Conservation (phyloP, 2,888 invertebrate species). For the Sphaeridia pumilis region DNA sequence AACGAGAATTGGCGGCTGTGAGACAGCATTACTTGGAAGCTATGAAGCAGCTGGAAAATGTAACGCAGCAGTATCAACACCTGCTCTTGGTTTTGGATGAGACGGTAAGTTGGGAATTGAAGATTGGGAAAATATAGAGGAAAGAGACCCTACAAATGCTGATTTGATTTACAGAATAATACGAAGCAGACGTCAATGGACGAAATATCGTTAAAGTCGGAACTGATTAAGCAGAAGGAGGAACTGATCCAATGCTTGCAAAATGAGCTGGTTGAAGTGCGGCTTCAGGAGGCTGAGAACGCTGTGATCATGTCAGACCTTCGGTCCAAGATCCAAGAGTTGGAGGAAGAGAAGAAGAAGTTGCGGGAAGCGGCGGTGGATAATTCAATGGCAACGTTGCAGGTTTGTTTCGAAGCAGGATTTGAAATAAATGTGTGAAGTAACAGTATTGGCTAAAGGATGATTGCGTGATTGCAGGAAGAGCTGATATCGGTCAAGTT, state of each 20-base stretch:
- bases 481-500: conserved; percentile 94
- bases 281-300: conserved; percentile 81
- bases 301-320: conserved; percentile 81
- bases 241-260: conserved; percentile 88
- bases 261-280: conserved; percentile 82
- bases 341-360: conserved; percentile 87
- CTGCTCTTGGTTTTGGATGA: conserved; percentile 66
- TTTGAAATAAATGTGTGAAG: no score
- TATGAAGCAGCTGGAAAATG: conserved; percentile 76
- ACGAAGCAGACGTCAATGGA: conserved; percentile 71
- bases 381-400: conserved; percentile 88
- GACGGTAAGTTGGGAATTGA: conserved; percentile 47
- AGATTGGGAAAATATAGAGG: no score
- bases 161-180: conserved; percentile 57
- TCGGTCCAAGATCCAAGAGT: conserved; percentile 69
- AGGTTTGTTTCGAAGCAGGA: no score
- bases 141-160: no score
- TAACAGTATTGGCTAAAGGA: no score
- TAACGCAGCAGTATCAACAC: conserved; percentile 76
- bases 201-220: conserved; percentile 59
- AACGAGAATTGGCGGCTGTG: conserved; percentile 76
- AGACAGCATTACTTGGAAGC: conserved; percentile 78
- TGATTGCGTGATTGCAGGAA: no score
- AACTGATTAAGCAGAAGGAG: conserved; percentile 60
- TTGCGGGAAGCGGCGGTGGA: conserved; percentile 84